These are phyloP conservation scores for Myripristis murdjan DNA, from an alignment of 2,797 vertebrate species.

Conservation along the genomic window DNA sequence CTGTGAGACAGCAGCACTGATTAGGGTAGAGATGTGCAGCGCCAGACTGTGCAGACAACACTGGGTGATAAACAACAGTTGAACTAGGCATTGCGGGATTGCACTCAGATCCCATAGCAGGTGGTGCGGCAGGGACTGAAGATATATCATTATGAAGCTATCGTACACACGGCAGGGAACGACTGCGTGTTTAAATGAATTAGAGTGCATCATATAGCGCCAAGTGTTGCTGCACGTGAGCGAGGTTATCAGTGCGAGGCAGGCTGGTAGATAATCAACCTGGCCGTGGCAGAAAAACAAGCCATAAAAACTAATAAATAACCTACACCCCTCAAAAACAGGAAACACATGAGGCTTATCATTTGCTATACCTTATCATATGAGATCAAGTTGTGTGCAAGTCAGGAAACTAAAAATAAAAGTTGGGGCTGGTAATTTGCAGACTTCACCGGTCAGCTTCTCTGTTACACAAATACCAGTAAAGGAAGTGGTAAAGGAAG, in stretches of 20 bases:
- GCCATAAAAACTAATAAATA: constrained; percentile 31
- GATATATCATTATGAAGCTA: constrained; percentile 45
- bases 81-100: constrained; percentile 17
- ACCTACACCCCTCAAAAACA: background rate
- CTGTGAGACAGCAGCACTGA: too few species aligned
- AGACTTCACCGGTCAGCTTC: too few species aligned
- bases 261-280: constrained; percentile 52
- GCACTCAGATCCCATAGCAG: constrained; percentile 9
- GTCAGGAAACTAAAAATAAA: background rate
- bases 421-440: too few species aligned
- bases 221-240: background rate
- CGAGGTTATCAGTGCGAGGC: constrained; percentile 20
- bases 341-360: constrained; percentile 14
- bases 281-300: constrained; percentile 32
- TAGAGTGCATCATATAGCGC: constrained; percentile 33
- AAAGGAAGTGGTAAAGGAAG: too few species aligned
- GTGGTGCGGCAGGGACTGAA: background rate
- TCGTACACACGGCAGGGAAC: constrained; percentile 44
- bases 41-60: constrained; percentile 2
- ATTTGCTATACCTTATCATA: background rate
- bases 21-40: constrained; percentile 6
- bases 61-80: constrained; percentile 20
- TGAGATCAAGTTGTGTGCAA: background rate
- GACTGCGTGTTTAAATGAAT: constrained; percentile 37
- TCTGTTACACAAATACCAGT: too few species aligned